phyloP scores from a whole-genome alignment of 2,113 vertebrate genomes.

The Hippopotamus amphibius region DNA sequence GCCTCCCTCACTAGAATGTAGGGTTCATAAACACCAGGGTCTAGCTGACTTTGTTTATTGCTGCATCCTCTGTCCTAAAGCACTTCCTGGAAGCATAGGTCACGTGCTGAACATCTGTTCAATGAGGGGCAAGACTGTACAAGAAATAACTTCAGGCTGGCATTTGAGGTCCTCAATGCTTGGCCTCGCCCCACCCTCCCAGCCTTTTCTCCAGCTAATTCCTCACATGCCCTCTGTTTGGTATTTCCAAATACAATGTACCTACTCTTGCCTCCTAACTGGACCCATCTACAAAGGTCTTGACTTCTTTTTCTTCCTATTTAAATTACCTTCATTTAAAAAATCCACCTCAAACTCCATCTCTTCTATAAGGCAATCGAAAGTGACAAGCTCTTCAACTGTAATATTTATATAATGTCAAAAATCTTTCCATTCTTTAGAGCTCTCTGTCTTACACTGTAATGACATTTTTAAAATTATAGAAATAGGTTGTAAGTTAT shows the following conservation, averaged over 20 bases:
- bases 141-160: background rate
- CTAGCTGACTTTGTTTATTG: background rate
- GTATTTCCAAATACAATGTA: background rate
- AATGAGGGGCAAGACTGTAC: background rate
- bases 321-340: background rate
- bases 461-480: background rate
- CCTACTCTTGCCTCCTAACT: background rate
- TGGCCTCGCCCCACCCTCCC: background rate
- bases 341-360: background rate
- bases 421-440: background rate
- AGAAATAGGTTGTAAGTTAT: slow-evolving; percentile 27
- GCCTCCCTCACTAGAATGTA: background rate
- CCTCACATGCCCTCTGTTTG: background rate
- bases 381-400: background rate
- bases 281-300: background rate
- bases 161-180: background rate
- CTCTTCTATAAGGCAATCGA: background rate
- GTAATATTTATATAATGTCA: background rate
- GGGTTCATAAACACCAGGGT: background rate
- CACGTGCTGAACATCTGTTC: background rate
- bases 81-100: background rate
- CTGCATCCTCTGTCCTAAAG: background rate
- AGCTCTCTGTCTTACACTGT: background rate
- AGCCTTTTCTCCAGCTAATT: background rate
- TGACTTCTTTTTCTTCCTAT: background rate